phyloP scores from a whole-genome alignment of 1,140 invertebrate genomes.

The Octopus bimaculoides region DNA sequence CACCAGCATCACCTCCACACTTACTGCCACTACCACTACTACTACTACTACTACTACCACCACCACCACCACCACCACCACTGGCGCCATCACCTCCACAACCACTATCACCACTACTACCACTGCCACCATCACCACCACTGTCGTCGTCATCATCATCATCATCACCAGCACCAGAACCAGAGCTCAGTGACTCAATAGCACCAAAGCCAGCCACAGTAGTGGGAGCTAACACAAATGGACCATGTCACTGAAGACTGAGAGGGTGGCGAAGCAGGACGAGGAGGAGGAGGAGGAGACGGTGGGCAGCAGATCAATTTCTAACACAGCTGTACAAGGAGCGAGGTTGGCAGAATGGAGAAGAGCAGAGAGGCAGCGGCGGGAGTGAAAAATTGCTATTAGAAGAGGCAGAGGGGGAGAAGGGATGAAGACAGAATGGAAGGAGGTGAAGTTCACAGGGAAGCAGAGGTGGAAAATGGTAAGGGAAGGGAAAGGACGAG shows the following conservation, averaged over 20 bases:
- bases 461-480: background rate
- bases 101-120: too few species aligned
- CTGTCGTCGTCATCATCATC: too few species aligned
- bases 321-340: background rate
- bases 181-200: background rate
- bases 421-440: background rate
- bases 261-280: background rate
- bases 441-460: background rate
- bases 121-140: too few species aligned
- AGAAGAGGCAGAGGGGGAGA: background rate
- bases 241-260: background rate
- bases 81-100: too few species aligned
- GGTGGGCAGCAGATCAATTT: background rate
- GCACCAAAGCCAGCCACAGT: background rate
- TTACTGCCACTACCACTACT: too few species aligned
- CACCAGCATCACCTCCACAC: too few species aligned
- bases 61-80: too few species aligned
- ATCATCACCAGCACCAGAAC: background rate
- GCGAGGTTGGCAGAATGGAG: background rate
- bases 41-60: too few species aligned
- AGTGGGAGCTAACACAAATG: background rate
- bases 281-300: background rate
- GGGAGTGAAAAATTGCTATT: background rate
- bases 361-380: background rate
- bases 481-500: background rate